A percentile compares a stretch with the other conserved stretches of the same genome.
phyloP scores from a whole-genome alignment of 2,113 vertebrate species.

The Axis porcinus region DNA sequence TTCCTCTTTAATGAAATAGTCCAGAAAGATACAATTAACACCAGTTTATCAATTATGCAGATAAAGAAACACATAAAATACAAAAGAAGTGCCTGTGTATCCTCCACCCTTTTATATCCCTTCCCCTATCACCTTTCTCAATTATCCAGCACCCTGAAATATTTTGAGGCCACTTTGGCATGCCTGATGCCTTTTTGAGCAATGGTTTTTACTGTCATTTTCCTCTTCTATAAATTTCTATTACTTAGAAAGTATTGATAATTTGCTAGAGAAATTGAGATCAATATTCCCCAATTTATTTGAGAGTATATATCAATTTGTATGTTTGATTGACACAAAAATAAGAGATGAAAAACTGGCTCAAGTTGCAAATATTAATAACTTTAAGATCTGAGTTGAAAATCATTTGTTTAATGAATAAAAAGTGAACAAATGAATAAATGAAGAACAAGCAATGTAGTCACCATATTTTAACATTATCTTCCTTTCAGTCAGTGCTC shows the following conservation, averaged over 20 bases:
- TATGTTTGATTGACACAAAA: background rate
- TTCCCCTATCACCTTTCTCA: background rate
- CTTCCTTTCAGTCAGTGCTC: background rate
- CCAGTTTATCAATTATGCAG: background rate
- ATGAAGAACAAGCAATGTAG: background rate
- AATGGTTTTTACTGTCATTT: conserved; percentile 26
- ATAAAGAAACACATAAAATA: background rate
- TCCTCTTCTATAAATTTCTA: conserved; percentile 5
- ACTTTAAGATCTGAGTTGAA: conserved; percentile 8
- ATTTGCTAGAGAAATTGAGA: conserved; percentile 10
- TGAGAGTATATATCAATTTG: background rate
- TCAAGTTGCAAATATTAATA: background rate
- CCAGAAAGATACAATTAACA: background rate
- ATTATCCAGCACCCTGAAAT: background rate
- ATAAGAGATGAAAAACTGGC: background rate
- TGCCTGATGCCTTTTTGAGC: background rate
- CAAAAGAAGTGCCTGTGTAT: background rate
- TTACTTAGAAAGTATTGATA: background rate
- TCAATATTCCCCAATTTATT: conserved; percentile 1
- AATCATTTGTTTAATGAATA: background rate
- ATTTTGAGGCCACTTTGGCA: conserved; percentile 26
- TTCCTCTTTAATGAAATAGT: background rate
- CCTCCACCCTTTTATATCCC: background rate
- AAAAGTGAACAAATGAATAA: background rate
- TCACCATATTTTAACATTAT: background rate